Base-by-base conservation (phyloP, 2,797 vertebrate genomes). In the Gallirallus australis region DNA sequence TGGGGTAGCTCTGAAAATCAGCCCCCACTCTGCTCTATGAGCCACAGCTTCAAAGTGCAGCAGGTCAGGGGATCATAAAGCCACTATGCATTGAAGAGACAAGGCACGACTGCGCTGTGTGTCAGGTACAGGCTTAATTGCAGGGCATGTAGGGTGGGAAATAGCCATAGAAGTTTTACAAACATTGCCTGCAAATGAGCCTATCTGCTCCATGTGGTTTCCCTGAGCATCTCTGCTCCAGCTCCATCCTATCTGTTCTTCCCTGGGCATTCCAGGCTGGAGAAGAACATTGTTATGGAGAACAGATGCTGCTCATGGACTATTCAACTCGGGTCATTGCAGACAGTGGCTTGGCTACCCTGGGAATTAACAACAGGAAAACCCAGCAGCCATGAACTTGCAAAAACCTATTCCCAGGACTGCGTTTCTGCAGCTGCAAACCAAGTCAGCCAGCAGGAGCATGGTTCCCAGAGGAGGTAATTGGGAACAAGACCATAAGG, bases 401-500 rank as follows among this genome's bases (percentile, higher is more conserved):
- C 63, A 80, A 89, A 76, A 83, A 15, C 12, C 20, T 19, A 50
- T 90, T 94, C 61, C 59, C 61, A 89, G 61, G 56, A 28, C 50
- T 83, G n/a, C 37, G 39, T 42, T 56, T 70, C 86, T 93, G 87
- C 94, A 96, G 91, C 82, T 92, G 94, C 87, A 96, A 48, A 35
- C 10, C 9, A 54, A 72, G 65, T 42, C 31, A 80, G 84, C 65
- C 92, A 96, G 82, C 54, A 65, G 57, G 24, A 89, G 11, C 10
- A 39, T 47, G n/a, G 10, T 11, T 94, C 95, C 87, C 95, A 78
- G 73, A 57, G 87, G 91, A 89, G 45, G n/a, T 23, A 12, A 25
- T 35, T 69, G 47, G 85, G 65, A 92, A 81, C 31, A 86, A 24
- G 54, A 31, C 15, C 17, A 0, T 60, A 31, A 81, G 21, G 13